Evolutionary conservation across 2,888 invertebrate species (phyloP), one percentile per base, ranked within the genome.

Genomic region (Synanthedon myopaeformis): DNA sequence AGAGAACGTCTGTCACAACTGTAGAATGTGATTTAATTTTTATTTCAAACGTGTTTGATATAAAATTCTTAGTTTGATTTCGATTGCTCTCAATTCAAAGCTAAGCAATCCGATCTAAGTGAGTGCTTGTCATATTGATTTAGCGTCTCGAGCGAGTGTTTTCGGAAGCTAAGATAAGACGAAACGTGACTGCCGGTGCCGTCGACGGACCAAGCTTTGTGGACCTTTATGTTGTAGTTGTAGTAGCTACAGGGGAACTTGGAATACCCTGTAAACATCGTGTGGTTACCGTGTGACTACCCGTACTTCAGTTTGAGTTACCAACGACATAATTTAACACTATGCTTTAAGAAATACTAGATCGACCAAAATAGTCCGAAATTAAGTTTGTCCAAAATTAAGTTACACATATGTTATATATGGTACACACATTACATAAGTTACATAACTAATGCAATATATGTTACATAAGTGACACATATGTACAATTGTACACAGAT

Each of bases 51-150:
- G 13, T 45, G 45, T 13, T 14, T 17, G 0, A 23, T 17, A 49
- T 17, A 49, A 54, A 54, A 54, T 52, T 52, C 41, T 49, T 52
- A 42, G 52, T 54, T 55, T 51, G 52, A 53, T 55, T 55, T 52
- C 42, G 52, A 55, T 52, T 52, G 55, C 52, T 53, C 51, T 51
- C 51, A 55, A 51, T 70, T 66, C 65, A 64, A 64, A 66, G 64
- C 70, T 66, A 68, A 70, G 69, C 76, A 79, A 82, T 82, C 79
- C 71, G 67, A 70, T 74, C 72, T 72, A 68, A 76, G 76, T 71
- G 75, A 72, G 71, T 69, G 72, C 73, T 75, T 72, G 73, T 77
- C 74, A 79, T 81, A 82, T 83, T 81, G 79, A 80, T 76, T 78
- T 74, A 79, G 71, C 69, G 69, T 66, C 65, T 65, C 64, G 57